phyloP scores from a whole-genome alignment of 2,888 invertebrate genomes.

The Hartigia nigra region DNA sequence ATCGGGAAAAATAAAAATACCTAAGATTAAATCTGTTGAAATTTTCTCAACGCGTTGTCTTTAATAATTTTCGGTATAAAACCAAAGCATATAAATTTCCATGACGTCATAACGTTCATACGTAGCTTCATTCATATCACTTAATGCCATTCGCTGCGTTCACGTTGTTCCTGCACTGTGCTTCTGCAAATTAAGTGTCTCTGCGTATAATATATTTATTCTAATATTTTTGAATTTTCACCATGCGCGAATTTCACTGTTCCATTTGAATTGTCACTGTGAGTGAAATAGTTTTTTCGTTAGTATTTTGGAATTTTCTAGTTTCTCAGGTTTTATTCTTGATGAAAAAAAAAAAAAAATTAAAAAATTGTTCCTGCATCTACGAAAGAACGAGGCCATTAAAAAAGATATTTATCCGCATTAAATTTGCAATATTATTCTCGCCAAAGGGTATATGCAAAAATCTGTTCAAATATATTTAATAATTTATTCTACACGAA shows the following conservation, averaged over 20 bases:
- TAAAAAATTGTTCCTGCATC: not conserved
- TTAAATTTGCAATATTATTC: not conserved
- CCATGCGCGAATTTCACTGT: not conserved
- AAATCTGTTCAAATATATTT: not conserved
- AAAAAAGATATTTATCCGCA: not conserved
- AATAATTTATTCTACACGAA: no score
- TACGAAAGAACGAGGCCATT: not conserved
- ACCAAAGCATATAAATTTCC: not conserved
- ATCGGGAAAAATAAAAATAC: not conserved
- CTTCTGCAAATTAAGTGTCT: not conserved
- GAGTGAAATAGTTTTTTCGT: not conserved
- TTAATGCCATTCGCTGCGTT: not conserved
- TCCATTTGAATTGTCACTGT: not conserved
- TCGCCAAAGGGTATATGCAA: not conserved
- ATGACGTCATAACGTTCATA: not conserved
- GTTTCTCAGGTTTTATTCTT: no score
- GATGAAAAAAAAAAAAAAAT: no score
- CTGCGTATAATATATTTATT: not conserved
- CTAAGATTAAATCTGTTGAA: not conserved
- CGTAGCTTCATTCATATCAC: not conserved
- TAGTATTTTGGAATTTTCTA: not conserved
- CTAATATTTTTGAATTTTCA: not conserved
- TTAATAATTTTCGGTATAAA: not conserved
- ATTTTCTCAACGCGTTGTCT: not conserved
- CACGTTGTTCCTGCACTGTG: not conserved